Percentiles rank a stretch among this genome's conserved stretches.
phyloP scores from a whole-genome alignment of 2,113 vertebrate genomes.

The Acanthisitta chloris region DNA sequence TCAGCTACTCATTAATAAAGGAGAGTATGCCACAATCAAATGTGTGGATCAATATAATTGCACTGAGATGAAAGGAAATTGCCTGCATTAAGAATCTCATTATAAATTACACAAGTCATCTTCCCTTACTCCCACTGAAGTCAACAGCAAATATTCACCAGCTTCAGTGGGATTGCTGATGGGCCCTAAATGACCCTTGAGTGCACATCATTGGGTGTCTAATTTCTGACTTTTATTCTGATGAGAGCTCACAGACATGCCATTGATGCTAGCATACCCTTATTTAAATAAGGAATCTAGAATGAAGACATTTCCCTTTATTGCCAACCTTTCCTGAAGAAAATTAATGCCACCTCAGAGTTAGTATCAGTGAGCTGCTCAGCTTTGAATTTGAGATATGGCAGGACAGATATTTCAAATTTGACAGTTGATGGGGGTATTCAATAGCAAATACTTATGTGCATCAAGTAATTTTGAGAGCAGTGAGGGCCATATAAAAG shows the following conservation, averaged over 20 bases:
- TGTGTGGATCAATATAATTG: neutral
- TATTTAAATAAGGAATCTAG: neutral
- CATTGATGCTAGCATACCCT: neutral
- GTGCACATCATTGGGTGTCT: neutral
- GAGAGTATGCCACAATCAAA: neutral
- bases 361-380: neutral
- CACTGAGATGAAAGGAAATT: neutral
- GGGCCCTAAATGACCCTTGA: neutral
- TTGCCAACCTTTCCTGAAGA: neutral
- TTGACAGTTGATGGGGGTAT: neutral
- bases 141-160: neutral
- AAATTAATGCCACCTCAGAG: neutral
- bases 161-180: neutral
- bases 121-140: neutral
- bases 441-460: neutral
- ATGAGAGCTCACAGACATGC: neutral
- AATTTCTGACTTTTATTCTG: neutral
- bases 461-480: neutral
- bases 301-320: neutral
- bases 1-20: neutral
- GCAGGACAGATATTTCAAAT: neutral
- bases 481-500: neutral
- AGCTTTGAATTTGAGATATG: neutral
- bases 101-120: neutral
- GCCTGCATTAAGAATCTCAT: neutral